Evolutionary conservation across 2,888 invertebrate genomes (phyloP), one percentile per base, ranked within the genome.

Genomic region (Melinaea marsaeus): DNA sequence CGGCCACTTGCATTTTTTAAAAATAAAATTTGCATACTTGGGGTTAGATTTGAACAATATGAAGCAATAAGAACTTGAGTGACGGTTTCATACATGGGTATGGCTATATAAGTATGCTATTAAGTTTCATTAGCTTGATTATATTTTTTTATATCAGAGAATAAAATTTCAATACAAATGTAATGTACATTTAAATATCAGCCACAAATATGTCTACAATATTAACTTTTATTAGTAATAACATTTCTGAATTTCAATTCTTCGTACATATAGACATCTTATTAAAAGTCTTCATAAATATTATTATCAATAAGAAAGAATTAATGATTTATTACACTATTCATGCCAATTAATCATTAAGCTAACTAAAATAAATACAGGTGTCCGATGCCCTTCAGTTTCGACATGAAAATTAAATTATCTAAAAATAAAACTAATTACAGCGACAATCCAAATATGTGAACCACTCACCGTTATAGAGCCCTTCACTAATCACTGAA

Each of bases 21-120:
- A 86, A 86, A 88, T 88, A 88, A 88, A 86, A 89, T 89, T 88
- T 83, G 86, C 89, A 89, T 89, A 82, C 83, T 85, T 83, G 81
- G 81, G 82, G 80, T 51, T 58, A 58, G 57, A 65, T 68, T 59
- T 62, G 71, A 72, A 73, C 74, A 71, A 64, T 70, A 65, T 69
- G 59, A 57, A 58, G 66, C 61, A 56, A 63, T 62, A 61, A 66
- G 57, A 57, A 64, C 57, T 56, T 62, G 63, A 66, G 58, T 57
- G 55, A 48, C 61, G 56, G 55, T 48, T 61, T 57, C n/a, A 45
- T 56, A 42, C 59, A 58, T 62, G n/a, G 55, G 37, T 46, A 57
- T 33, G 51, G 51, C 63, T 55, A 58, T 62, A 22, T 46, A 42
- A 42, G 42, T 42, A 42, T 42, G 42, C 42, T 42, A 9, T 42